Percentiles rank a stretch among this genome's conserved stretches.
Conservation (phyloP, 2,113 vertebrate genomes). For the Lamprologus callipterus region DNA sequence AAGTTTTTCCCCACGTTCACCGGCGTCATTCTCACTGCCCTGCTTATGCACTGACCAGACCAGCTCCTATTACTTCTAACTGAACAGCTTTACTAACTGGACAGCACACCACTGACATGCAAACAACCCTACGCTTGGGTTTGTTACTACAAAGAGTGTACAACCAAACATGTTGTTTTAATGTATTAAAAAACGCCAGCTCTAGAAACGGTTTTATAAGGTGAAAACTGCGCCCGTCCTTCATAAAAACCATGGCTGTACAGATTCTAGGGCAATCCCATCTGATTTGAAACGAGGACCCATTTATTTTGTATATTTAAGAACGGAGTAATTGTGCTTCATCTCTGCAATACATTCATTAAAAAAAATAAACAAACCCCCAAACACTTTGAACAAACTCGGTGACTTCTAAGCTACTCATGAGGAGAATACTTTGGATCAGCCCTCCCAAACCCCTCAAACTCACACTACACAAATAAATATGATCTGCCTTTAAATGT, state of each 20-base stretch:
- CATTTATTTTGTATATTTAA: slow-evolving; percentile 26
- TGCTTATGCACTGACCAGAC: not conserved
- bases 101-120: not conserved
- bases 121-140: not conserved
- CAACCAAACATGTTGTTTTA: not conserved
- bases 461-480: slow-evolving; percentile 61
- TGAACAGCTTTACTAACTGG: not conserved
- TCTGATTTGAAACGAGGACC: not conserved
- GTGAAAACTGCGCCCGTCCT: not conserved
- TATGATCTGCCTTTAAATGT: slow-evolving; percentile 65
- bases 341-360: slow-evolving; percentile 67
- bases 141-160: not conserved
- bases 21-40: not conserved
- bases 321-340: slow-evolving; percentile 69
- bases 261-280: not conserved
- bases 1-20: not conserved
- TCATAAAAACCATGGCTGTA: not conserved
- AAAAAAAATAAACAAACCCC: not conserved
- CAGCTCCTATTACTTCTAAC: not conserved
- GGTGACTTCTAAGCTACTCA: slow-evolving; percentile 42
- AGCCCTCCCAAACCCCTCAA: slow-evolving; percentile 15
- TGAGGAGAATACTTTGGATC: slow-evolving; percentile 61
- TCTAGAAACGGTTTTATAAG: slow-evolving; percentile 17
- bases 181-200: not conserved
- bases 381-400: slow-evolving; percentile 23